These are phyloP conservation scores for Tetropium fuscum DNA, from an alignment of 2,888 invertebrate genomes.

Conservation along the genomic window DNA sequence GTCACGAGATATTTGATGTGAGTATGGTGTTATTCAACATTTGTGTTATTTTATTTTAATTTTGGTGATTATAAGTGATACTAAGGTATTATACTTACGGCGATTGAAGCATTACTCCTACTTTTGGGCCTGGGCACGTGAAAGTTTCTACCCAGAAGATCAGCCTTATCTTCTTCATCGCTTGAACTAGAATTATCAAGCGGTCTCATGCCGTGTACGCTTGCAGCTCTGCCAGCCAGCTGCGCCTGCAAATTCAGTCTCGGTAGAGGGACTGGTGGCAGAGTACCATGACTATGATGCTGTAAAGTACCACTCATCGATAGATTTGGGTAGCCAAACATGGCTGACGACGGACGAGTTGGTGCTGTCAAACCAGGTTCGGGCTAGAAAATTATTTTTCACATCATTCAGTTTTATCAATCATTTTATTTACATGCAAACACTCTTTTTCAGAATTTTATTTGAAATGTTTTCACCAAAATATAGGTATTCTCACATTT, in stretches of 20 bases:
- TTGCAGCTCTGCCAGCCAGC: constrained; percentile 56
- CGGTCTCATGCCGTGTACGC: constrained; percentile 63
- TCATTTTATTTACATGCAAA: too few species aligned
- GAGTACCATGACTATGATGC: constrained; percentile 61
- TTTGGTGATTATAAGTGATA: too few species aligned
- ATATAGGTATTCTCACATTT: too few species aligned
- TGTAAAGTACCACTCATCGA: constrained; percentile 67
- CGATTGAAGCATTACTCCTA: constrained; percentile 75
- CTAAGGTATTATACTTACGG: too few species aligned
- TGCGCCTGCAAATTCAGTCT: constrained; percentile 68
- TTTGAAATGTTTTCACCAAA: too few species aligned
- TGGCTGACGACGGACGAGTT: constrained; percentile 85
- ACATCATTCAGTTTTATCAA: too few species aligned
- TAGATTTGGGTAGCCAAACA: constrained; percentile 82
- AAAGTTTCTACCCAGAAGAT: constrained; percentile 78
- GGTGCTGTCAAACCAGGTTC: constrained; percentile 74
- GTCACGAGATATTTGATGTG: too few species aligned
- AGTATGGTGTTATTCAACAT: too few species aligned
- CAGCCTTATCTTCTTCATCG: constrained; percentile 80
- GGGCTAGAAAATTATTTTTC: constrained; percentile 69
- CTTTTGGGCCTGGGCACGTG: constrained; percentile 88
- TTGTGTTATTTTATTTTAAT: too few species aligned
- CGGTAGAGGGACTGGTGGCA: constrained; percentile 79
- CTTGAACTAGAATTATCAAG: constrained; percentile 70
- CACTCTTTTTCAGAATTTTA: too few species aligned